Percentiles rank a stretch among this genome's conserved stretches.
Evolutionary conservation across 2,888 invertebrate species (phyloP).

Genomic region (Graphium colonna): DNA sequence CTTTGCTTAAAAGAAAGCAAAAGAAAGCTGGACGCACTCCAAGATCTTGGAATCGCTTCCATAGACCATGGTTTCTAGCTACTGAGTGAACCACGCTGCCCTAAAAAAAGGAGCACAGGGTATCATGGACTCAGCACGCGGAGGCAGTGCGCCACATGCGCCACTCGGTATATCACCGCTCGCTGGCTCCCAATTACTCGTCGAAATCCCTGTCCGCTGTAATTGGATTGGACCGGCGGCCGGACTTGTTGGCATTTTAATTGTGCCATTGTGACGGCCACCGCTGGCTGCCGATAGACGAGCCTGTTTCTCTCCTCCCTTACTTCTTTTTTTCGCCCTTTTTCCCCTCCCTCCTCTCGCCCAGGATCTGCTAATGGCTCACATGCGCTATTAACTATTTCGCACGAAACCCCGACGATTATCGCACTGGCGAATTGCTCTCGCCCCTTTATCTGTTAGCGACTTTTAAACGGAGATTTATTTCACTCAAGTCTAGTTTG

Average conservation of each 20-base stretch:
- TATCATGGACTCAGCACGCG: too few relatives aligned
- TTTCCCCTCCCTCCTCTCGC: conserved; percentile 33
- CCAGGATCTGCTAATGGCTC: conserved; percentile 42
- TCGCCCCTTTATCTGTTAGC: too few relatives aligned
- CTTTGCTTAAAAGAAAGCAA: too few relatives aligned
- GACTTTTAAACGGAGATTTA: too few relatives aligned
- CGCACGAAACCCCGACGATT: conserved; percentile 14
- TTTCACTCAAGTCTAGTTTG: too few relatives aligned
- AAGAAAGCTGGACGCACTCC: too few relatives aligned
- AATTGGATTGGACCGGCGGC: conserved; percentile 78
- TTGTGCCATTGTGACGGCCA: conserved; percentile 78
- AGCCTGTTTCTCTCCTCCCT: conserved; percentile 38
- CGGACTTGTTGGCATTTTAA: conserved; percentile 80
- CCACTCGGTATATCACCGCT: conserved; percentile 55
- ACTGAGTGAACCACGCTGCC: too few relatives aligned
- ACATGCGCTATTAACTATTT: conserved; percentile 36
- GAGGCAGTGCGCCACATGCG: conserved; percentile 45
- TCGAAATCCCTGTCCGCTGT: conserved; percentile 77
- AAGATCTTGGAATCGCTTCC: too few relatives aligned
- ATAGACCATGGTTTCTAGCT: too few relatives aligned
- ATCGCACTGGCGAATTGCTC: too few relatives aligned
- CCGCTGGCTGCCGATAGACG: conserved; percentile 59
- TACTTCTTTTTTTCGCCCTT: conserved; percentile 47
- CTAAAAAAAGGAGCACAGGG: too few relatives aligned
- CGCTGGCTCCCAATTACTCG: conserved; percentile 74